A percentile compares a stretch with the other conserved stretches of the same genome.
These are phyloP conservation scores for Piliocolobus tephrosceles DNA, from an alignment of 2,113 vertebrate genomes.

Conservation along the genomic window DNA sequence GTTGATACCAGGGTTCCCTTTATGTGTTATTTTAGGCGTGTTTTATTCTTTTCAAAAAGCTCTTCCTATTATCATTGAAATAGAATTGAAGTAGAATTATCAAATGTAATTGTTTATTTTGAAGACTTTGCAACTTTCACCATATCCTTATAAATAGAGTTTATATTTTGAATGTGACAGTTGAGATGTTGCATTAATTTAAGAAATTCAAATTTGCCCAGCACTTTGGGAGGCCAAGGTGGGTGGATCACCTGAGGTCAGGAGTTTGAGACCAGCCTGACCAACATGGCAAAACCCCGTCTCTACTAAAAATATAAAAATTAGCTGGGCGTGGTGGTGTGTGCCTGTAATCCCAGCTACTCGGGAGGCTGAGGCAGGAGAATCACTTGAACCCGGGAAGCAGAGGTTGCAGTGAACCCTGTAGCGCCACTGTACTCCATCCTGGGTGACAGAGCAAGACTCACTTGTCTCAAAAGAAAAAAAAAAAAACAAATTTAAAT, in stretches of 20 bases:
- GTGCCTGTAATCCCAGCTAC: not conserved
- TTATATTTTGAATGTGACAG: not conserved
- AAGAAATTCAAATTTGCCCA: too few species aligned
- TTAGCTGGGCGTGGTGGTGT: too few species aligned
- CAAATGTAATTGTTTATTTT: conserved; percentile 27
- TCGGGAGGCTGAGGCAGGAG: not conserved
- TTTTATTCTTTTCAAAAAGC: not conserved
- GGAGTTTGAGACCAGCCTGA: too few species aligned
- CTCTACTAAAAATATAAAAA: too few species aligned
- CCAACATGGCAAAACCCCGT: too few species aligned
- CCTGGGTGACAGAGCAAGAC: too few species aligned
- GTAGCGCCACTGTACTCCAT: too few species aligned
- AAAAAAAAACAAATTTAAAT: not conserved
- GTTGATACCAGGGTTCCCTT: not conserved
- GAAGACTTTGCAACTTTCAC: not conserved
- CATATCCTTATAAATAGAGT: not conserved
- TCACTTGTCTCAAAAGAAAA: too few species aligned
- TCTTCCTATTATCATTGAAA: not conserved
- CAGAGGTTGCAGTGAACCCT: too few species aligned
- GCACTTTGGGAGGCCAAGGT: too few species aligned
- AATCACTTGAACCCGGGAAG: not conserved
- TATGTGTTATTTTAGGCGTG: not conserved
- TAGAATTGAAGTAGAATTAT: not conserved
- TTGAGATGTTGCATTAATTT: conserved; percentile 13
- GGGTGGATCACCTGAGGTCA: too few species aligned